Evolutionary conservation across 2,888 invertebrate genomes (phyloP).

Genomic region (Endotricha flammealis): DNA sequence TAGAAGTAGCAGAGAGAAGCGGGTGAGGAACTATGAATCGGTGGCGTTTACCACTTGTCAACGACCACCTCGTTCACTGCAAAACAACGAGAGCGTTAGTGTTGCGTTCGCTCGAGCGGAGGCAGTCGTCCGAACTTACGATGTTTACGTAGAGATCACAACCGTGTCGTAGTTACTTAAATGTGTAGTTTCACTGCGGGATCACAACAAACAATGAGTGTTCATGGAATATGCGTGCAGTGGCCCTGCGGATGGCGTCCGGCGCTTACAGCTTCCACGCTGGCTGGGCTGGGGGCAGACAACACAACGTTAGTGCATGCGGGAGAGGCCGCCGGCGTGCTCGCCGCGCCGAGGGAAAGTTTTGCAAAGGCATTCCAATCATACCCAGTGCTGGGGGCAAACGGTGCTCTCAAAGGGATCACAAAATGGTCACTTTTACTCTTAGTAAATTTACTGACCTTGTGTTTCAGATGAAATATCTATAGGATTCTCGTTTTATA

Average conservation of each 20-base stretch:
- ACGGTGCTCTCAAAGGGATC: neutral
- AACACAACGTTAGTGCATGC: constrained; percentile 71
- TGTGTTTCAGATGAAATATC: constrained; percentile 2
- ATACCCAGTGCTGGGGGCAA: constrained; percentile 3
- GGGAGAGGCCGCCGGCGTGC: constrained; percentile 27
- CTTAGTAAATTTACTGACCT: constrained; percentile 7
- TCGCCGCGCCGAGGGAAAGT: constrained; percentile 24
- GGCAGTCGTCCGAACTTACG: constrained; percentile 65
- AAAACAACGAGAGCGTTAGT: constrained; percentile 76
- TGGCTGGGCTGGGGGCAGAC: constrained; percentile 74
- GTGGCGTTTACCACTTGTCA: constrained; percentile 82
- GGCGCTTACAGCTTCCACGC: constrained; percentile 69
- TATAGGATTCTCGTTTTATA: constrained; percentile 28
- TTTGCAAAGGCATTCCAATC: constrained; percentile 33
- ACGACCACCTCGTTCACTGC: constrained; percentile 85
- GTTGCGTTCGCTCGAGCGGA: constrained; percentile 50
- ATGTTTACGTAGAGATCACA: constrained; percentile 68
- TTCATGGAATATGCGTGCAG: constrained; percentile 76
- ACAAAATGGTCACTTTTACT: constrained; percentile 4
- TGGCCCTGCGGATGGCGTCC: constrained; percentile 58
- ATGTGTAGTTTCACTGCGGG: constrained; percentile 77
- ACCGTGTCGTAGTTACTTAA: constrained; percentile 67
- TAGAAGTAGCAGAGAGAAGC: constrained; percentile 69
- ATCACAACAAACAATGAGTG: constrained; percentile 77
- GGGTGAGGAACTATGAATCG: constrained; percentile 69